Percentiles rank a stretch among this genome's conserved stretches.
These are phyloP conservation scores for Murina feae DNA, from an alignment of 2,113 vertebrate species.

Conservation along the genomic window DNA sequence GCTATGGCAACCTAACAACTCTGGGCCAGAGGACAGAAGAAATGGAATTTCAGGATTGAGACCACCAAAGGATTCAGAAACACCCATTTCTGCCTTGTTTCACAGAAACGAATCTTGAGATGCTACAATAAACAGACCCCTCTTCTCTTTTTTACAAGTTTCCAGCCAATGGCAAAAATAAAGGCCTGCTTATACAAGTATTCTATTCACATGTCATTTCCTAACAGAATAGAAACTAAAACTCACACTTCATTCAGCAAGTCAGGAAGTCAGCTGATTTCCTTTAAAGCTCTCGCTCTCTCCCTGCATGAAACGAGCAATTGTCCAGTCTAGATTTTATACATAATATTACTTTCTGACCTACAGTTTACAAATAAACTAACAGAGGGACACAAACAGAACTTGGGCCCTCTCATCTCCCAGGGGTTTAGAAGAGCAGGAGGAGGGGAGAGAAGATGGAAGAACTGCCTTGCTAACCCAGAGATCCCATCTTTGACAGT, in stretches of 20 bases:
- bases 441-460: background rate
- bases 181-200: conserved; percentile 64
- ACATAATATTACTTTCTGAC: conserved; percentile 64
- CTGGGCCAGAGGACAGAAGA: conserved; percentile 33
- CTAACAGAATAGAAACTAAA: conserved; percentile 68
- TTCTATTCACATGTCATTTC: conserved; percentile 67
- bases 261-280: conserved; percentile 73
- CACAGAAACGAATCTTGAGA: conserved; percentile 39
- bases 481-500: background rate
- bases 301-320: conserved; percentile 56
- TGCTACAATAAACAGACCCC: conserved; percentile 56
- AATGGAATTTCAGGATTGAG: background rate
- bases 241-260: conserved; percentile 70
- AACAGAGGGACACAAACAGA: conserved; percentile 32
- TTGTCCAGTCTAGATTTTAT: conserved; percentile 57
- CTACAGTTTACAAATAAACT: conserved; percentile 64
- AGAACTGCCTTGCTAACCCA: background rate
- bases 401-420: background rate
- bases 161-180: conserved; percentile 69
- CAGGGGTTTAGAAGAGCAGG: background rate
- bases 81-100: conserved; percentile 50
- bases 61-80: conserved; percentile 51
- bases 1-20: conserved; percentile 65
- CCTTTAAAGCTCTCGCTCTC: conserved; percentile 48
- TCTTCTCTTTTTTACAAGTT: conserved; percentile 55